Evolutionary conservation across 2,113 vertebrate genomes (phyloP), one percentile per base, ranked within the genome.

Genomic region (Hydrolagus affinis): DNA sequence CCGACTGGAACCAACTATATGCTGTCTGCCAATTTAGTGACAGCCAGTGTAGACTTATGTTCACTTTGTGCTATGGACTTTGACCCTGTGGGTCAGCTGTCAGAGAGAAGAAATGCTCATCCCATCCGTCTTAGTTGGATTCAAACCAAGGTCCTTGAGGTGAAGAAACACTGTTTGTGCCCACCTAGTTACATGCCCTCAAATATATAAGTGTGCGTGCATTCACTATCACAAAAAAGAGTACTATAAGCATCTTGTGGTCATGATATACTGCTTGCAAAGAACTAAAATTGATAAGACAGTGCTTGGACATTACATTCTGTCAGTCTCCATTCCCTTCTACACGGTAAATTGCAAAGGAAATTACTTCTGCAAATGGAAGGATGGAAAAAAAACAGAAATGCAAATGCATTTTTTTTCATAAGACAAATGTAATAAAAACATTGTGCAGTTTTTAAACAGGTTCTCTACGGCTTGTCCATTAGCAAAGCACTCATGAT

Each of bases 391-490:
- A 66, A 66, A 44, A 44, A 66, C 25, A 64, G 25, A 66, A 83
- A 83, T 17, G 62, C 78, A 32, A 68, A 28, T 83, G 25, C 28
- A 6, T 83, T 66, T 14, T 66, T 44, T 23, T 68, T 28, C 62
- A 30, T 83, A 64, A 83, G 62, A 83, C 78, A 83, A 83, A 83
- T 83, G 60, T 64, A 60, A 83, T 83, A 83, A 68, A 44, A 83
- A 80, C n/a, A 28, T 80, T 80, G 60, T 15, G 6, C 75, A 59
- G 59, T 25, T 68, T 80, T 83, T 83, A 32, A 11, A 66, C 66
- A 32, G 11, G 25, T 66, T 66, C 60, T 83, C 62, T 21, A 28
- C 11, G 15, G 15, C 62, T 83, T 32, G 28, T 9, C 78, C 60
- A 83, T 83, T 83, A 66, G 28, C 21, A 62, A 83, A 32, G 9